Evolutionary conservation across 2,113 vertebrate species (phyloP).

Genomic region (Sylvilagus bachmani): DNA sequence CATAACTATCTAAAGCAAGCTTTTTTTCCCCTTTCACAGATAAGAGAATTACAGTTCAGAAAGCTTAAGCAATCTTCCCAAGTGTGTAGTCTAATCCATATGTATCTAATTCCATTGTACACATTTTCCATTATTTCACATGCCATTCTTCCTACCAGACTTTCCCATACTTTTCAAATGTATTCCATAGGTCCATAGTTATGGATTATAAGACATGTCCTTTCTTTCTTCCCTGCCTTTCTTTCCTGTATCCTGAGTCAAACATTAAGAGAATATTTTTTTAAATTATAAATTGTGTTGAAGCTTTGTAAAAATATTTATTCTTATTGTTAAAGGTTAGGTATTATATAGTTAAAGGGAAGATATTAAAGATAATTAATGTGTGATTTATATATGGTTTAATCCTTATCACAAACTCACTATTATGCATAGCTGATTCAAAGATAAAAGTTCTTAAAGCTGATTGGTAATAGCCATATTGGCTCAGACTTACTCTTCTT

Average conservation of each 20-base stretch:
- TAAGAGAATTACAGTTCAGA: slow-evolving; percentile 20
- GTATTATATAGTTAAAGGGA: background rate
- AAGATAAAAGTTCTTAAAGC: slow-evolving; percentile 16
- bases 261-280: slow-evolving; percentile 33
- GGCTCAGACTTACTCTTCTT: background rate
- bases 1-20: background rate
- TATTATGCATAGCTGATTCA: background rate
- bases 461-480: background rate
- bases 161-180: background rate
- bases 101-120: background rate
- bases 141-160: slow-evolving; percentile 8
- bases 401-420: background rate
- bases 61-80: slow-evolving; percentile 3
- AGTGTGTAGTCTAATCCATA: background rate
- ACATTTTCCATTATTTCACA: slow-evolving; percentile 1
- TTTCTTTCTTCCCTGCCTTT: background rate
- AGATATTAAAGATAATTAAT: slow-evolving; percentile 29
- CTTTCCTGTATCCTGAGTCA: background rate
- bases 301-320: slow-evolving; percentile 52
- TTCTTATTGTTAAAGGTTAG: background rate
- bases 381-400: background rate
- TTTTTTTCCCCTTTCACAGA: background rate
- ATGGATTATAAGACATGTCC: background rate
- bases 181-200: slow-evolving; percentile 2
- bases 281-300: background rate